A percentile compares a stretch with the other conserved stretches of the same genome.
Conservation (phyloP, 2,797 vertebrate genomes). For the Myripristis murdjan region DNA sequence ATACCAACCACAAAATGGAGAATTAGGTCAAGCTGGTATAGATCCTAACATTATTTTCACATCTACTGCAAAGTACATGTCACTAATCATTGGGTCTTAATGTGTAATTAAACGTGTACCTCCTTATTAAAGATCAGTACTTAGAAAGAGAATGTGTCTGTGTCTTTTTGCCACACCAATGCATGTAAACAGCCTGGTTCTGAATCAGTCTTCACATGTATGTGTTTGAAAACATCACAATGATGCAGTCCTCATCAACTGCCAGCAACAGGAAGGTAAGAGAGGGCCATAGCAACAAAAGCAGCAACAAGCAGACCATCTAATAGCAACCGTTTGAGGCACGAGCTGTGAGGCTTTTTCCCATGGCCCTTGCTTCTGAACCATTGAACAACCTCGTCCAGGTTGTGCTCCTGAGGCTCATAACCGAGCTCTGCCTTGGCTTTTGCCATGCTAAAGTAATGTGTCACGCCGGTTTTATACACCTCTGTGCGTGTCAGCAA, state of each 20-base stretch:
- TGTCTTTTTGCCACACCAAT: background rate
- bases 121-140: too few species aligned
- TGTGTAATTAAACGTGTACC: background rate
- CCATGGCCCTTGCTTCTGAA: conserved; percentile 90
- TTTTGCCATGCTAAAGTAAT: conserved; percentile 95
- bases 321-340: conserved; percentile 63
- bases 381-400: conserved; percentile 93
- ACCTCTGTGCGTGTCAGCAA: conserved; percentile 95
- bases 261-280: conserved; percentile 84
- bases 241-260: conserved; percentile 39
- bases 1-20: too few species aligned
- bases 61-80: background rate
- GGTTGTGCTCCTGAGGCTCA: conserved; percentile 83
- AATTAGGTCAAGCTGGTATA: background rate
- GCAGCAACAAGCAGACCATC: conserved; percentile 79
- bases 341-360: conserved; percentile 56
- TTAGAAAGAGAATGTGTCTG: background rate
- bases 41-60: background rate
- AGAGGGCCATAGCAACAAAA: conserved; percentile 77
- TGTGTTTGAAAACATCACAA: conserved; percentile 11
- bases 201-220: conserved; percentile 6
- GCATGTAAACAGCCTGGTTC: background rate
- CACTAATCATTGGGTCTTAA: background rate
- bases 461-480: conserved; percentile 95
- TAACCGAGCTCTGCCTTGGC: conserved; percentile 91